Conservation (phyloP, 2,113 vertebrate genomes). For the Chaetura pelagica region DNA sequence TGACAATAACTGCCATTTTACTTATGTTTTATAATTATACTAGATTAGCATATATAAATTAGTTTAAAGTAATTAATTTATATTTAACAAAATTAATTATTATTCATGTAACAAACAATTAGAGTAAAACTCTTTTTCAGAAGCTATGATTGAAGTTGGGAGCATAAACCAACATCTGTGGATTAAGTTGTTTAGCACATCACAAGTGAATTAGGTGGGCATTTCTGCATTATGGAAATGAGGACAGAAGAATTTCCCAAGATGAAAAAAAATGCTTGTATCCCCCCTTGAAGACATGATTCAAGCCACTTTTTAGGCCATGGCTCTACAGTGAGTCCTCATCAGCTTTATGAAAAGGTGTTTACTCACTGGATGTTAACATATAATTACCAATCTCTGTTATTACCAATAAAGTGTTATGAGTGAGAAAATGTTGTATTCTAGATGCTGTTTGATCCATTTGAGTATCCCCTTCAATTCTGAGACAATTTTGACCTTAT, state of each 20-base stretch:
- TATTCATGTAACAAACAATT: background rate
- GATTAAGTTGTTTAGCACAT: background rate
- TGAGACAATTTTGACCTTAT: background rate
- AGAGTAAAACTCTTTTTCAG: background rate
- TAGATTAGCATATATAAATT: background rate
- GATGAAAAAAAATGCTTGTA: background rate
- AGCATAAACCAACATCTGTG: background rate
- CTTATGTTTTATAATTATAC: background rate
- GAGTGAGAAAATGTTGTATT: background rate
- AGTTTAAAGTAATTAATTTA: background rate
- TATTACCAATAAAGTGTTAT: too few relatives aligned
- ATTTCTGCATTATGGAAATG: background rate
- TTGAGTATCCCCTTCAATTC: background rate
- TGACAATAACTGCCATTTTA: background rate
- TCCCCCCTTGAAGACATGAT: background rate
- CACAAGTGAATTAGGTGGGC: background rate
- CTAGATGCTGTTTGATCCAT: background rate
- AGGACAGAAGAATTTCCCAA: background rate
- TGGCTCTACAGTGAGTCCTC: background rate
- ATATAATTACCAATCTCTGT: background rate
- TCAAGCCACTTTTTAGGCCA: background rate
- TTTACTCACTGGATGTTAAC: background rate
- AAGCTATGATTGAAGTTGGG: background rate
- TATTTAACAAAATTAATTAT: background rate
- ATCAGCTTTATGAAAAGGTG: background rate